A percentile compares a stretch with the other conserved stretches of the same genome.
Conservation (phyloP, 2,888 invertebrate genomes). For the Drosophila incognita region DNA sequence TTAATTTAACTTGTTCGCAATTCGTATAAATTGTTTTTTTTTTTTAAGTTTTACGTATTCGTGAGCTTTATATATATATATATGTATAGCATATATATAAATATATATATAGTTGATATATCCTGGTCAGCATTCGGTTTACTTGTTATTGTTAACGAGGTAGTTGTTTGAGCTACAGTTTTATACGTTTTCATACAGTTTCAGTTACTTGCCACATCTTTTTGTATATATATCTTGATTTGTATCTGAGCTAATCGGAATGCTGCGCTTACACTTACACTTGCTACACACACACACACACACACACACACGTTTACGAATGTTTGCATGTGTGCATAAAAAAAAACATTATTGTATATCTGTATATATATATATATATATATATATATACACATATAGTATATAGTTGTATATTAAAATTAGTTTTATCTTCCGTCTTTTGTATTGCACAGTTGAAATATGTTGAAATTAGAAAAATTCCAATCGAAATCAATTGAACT, state of each 20-base stretch:
- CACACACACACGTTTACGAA: slow-evolving; percentile 16
- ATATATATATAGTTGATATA: slow-evolving; percentile 38
- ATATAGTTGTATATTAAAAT: slow-evolving; percentile 29
- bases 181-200: slow-evolving; percentile 9
- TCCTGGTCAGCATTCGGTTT: slow-evolving; percentile 26
- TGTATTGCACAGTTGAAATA: slow-evolving; percentile 67
- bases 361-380: slow-evolving; percentile 16
- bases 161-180: slow-evolving; percentile 66
- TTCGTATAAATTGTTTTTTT: slow-evolving; percentile 56
- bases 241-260: slow-evolving; percentile 50
- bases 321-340: slow-evolving; percentile 18
- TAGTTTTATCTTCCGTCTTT: slow-evolving; percentile 23
- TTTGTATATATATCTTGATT: slow-evolving; percentile 7
- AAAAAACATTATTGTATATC: slow-evolving; percentile 35
- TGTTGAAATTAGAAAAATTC: slow-evolving; percentile 34
- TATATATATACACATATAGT: slow-evolving; percentile 19
- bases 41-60: slow-evolving; percentile 64
- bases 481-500: slow-evolving; percentile 66
- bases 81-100: slow-evolving; percentile 11
- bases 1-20: slow-evolving; percentile 61
- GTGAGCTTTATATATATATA: slow-evolving; percentile 24
- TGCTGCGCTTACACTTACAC: slow-evolving; percentile 38
- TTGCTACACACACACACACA: slow-evolving; percentile 29
- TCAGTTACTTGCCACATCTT: not conserved
- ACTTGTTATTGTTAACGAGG: slow-evolving; percentile 71